A percentile compares a stretch with the other conserved stretches of the same genome.
phyloP scores from a whole-genome alignment of 2,797 vertebrate genomes.

The Danionella dracula region DNA sequence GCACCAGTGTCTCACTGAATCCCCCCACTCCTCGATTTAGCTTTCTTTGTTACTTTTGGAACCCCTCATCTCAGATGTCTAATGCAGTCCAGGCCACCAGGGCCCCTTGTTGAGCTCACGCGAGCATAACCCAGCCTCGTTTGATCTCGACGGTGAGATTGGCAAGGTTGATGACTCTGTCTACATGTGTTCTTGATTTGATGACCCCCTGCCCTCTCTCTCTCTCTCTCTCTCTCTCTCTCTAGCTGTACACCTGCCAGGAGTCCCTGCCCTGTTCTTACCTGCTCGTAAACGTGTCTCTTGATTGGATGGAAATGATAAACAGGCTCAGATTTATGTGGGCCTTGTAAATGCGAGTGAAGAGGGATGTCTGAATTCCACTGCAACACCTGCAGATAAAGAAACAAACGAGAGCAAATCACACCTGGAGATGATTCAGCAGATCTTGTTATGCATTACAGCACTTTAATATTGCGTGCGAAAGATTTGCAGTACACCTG shows the following conservation, averaged over 20 bases:
- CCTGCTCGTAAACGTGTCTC: constrained; percentile 12
- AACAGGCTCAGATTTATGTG: constrained; percentile 15
- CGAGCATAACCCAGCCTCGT: constrained; percentile 12
- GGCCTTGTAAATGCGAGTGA: constrained; percentile 12
- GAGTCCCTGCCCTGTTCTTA: constrained; percentile 17
- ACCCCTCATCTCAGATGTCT: constrained; percentile 3
- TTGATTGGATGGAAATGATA: constrained; percentile 12
- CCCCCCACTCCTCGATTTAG: constrained; percentile 5
- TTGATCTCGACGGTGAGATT: constrained; percentile 37
- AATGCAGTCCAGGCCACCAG: constrained; percentile 17
- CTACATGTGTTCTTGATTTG: constrained; percentile 36
- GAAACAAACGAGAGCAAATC: background rate
- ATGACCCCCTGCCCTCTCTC: background rate
- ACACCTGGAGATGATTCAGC: constrained; percentile 24
- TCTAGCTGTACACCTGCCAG: constrained; percentile 32
- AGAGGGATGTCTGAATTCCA: constrained; percentile 1
- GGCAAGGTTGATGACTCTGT: constrained; percentile 24
- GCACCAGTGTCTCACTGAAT: constrained; percentile 9
- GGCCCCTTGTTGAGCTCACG: constrained; percentile 13
- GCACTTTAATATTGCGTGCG: background rate
- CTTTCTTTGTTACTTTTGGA: constrained; percentile 28
- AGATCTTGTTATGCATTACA: constrained; percentile 9
- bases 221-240: background rate
- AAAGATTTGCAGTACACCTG: constrained; percentile 34
- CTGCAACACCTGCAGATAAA: constrained; percentile 6